Evolutionary conservation across 1,140 invertebrate genomes (phyloP).

Genomic region (Calephelis nemesis): DNA sequence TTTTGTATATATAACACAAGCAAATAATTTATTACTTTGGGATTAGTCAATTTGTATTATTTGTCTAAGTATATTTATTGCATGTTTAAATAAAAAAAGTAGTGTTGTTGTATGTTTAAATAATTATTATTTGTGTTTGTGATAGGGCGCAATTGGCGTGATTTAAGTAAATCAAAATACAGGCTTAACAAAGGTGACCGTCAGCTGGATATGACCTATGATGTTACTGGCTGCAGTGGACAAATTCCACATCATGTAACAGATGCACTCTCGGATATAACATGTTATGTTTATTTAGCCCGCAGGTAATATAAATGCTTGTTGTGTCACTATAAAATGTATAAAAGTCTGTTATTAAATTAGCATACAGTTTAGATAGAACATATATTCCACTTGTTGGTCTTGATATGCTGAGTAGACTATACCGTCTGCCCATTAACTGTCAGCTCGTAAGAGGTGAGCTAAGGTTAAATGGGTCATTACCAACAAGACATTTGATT

Average conservation of each 20-base stretch:
- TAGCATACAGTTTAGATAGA: neutral
- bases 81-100: too few species aligned
- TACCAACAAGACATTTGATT: too few species aligned
- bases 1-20: too few species aligned
- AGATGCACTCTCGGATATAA: conserved; percentile 97
- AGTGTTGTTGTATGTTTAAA: too few species aligned
- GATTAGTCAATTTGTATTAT: too few species aligned
- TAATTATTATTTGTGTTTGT: neutral
- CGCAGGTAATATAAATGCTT: conserved; percentile 77
- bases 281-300: conserved; percentile 98
- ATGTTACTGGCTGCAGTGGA: conserved; percentile 65
- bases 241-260: conserved; percentile 95
- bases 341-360: neutral
- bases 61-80: too few species aligned
- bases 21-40: too few species aligned
- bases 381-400: too few species aligned
- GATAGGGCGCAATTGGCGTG: conserved; percentile 87
- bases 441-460: too few species aligned
- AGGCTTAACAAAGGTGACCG: conserved; percentile 97
- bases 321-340: neutral
- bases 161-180: conserved; percentile 97
- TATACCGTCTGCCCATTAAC: too few species aligned
- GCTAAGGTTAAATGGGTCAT: too few species aligned
- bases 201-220: conserved; percentile 95
- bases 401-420: too few species aligned